Evolutionary conservation across 2,113 vertebrate species (phyloP).

Genomic region (Sprattus sprattus): DNA sequence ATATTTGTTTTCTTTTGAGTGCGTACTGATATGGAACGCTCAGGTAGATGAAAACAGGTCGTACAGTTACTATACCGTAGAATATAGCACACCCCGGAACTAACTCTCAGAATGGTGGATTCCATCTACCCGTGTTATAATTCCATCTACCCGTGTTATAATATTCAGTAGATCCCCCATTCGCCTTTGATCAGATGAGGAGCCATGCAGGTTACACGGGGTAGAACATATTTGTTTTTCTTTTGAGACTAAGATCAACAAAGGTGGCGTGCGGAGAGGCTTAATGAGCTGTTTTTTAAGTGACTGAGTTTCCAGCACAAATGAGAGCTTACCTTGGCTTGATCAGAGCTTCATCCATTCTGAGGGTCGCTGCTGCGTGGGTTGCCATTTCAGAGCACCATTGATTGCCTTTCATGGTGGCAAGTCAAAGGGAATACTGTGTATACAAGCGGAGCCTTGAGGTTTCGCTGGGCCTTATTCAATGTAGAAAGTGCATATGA

Average conservation of each 20-base stretch:
- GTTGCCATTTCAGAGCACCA: not conserved
- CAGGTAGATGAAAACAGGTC: too few relatives aligned
- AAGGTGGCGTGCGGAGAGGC: not conserved
- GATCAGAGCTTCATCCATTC: not conserved
- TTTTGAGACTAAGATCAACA: not conserved
- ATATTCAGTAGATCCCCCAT: not conserved
- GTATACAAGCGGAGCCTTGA: not conserved
- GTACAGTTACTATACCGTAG: too few relatives aligned
- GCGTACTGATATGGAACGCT: too few relatives aligned
- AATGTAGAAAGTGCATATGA: too few relatives aligned
- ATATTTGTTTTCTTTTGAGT: not conserved
- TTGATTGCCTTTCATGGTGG: not conserved
- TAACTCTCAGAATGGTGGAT: too few relatives aligned
- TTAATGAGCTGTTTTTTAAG: conserved; percentile 5
- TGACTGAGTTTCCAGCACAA: not conserved
- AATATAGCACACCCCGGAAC: too few relatives aligned
- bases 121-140: too few relatives aligned
- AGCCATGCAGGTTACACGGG: not conserved
- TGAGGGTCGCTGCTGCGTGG: not conserved
- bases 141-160: too few relatives aligned
- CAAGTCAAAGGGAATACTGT: not conserved
- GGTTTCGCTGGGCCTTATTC: not conserved
- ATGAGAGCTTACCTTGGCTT: not conserved
- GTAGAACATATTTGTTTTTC: not conserved
- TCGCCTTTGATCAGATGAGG: not conserved